Evolutionary conservation across 2,888 invertebrate genomes (phyloP), one percentile per base, ranked within the genome.

Genomic region (Ornithoptera alexandrae): DNA sequence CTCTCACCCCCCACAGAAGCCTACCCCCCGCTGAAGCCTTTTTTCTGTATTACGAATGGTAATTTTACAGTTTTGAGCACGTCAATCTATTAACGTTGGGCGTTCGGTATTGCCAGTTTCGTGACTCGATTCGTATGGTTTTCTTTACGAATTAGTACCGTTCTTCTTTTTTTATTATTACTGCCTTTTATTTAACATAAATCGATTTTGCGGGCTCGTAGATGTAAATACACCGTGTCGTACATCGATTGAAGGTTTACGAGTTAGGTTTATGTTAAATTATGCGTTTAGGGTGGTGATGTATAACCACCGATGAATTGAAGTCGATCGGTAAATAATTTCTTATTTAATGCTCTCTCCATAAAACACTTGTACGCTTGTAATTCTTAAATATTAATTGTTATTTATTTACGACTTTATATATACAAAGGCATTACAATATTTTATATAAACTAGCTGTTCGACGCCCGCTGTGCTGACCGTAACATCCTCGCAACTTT

Each of bases 21-120:
- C 53, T 53, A 18, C 53, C 63, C 67, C 59, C 67, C 24, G 36
- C 62, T 30, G 53, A 75, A 75, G 68, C 71, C 76, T 79, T 82
- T 83, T 84, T 84, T 84, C 84, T 81, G 81, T 81, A 86, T 85
- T 84, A 75, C 77, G 78, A 88, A 91, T 90, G 88, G 87, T 88
- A 88, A 90, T 90, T 90, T 90, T 87, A 90, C 90, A 91, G 91
- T 91, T 90, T 88, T 84, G 87, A 88, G 85, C 90, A 90, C 91
- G 92, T 87, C 90, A 91, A 87, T 89, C 87, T 88, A 87, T 90
- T 89, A 88, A 86, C 86, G 85, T 87, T 84, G 83, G 83, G 80
- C 80, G 80, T 80, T 83, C 77, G 78, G 81, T 80, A 82, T 83
- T 79, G 80, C 78, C 76, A 57, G 77, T 82, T 88, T 85, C 92